These are phyloP conservation scores for Nyctalus aviator DNA, from an alignment of 2,797 vertebrate genomes.

Conservation along the genomic window DNA sequence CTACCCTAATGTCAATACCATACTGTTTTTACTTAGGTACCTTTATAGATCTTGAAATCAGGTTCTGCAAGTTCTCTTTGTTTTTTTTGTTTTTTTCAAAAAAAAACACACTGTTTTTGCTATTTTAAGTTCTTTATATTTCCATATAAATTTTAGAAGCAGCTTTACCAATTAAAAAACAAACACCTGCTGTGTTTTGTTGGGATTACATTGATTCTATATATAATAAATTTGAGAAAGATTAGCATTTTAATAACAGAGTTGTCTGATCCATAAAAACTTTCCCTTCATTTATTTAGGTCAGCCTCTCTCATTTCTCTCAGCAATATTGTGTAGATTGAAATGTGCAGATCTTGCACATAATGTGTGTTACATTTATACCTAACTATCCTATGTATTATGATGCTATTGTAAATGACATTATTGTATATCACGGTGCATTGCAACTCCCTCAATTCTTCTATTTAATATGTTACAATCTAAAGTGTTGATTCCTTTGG, in stretches of 20 bases:
- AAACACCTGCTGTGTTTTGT: background rate
- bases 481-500: background rate
- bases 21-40: background rate
- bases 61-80: background rate
- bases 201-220: background rate
- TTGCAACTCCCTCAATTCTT: background rate
- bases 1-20: background rate
- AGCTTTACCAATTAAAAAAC: background rate
- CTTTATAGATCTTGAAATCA: constrained; percentile 4
- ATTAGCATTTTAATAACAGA: constrained; percentile 25
- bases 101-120: background rate
- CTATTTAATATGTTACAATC: background rate
- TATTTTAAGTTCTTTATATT: constrained; percentile 14
- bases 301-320: background rate
- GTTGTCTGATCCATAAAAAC: constrained; percentile 7
- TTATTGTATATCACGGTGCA: background rate
- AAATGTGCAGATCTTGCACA: background rate
- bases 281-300: background rate
- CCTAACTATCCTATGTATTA: constrained; percentile 1
- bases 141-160: background rate
- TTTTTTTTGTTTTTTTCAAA: background rate
- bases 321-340: background rate
- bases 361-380: constrained; percentile 18
- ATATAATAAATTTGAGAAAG: background rate
- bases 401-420: background rate